Evolutionary conservation across 1,140 invertebrate genomes (phyloP).

Genomic region (Babylonia areolata): DNA sequence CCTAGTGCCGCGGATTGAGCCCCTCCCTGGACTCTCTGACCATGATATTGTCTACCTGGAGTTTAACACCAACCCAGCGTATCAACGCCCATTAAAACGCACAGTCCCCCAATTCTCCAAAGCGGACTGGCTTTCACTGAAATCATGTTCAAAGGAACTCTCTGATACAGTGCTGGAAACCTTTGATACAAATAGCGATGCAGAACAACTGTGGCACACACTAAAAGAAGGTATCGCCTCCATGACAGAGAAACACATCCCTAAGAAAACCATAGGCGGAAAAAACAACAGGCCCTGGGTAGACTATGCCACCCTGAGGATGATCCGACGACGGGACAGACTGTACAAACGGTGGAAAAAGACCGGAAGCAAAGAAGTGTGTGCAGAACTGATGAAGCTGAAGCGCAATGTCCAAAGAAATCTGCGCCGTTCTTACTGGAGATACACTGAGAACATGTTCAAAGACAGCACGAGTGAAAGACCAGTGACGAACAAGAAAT

Average conservation of each 20-base stretch:
- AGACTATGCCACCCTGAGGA: not conserved
- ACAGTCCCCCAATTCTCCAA: no score
- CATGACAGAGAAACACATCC: not conserved
- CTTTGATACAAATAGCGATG: no score
- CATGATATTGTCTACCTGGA: not conserved
- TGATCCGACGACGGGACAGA: not conserved
- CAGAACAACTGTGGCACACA: no score
- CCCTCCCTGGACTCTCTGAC: not conserved
- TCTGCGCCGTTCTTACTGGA: no score
- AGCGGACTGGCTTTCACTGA: no score
- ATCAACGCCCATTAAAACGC: not conserved
- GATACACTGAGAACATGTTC: no score
- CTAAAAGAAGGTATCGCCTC: not conserved
- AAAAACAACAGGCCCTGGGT: not conserved
- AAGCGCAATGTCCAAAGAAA: no score
- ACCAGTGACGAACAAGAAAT: not conserved
- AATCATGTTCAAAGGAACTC: no score
- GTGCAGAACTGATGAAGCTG: not conserved
- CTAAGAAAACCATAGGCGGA: not conserved
- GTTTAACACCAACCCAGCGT: no score
- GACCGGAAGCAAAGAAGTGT: not conserved
- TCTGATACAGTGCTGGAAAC: no score
- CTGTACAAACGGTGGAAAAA: conserved; percentile 4
- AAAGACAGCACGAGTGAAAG: not conserved
- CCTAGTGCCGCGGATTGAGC: not conserved